Evolutionary conservation across 2,888 invertebrate genomes (phyloP), one percentile per base, ranked within the genome.

Genomic region (Acronicta aceris): DNA sequence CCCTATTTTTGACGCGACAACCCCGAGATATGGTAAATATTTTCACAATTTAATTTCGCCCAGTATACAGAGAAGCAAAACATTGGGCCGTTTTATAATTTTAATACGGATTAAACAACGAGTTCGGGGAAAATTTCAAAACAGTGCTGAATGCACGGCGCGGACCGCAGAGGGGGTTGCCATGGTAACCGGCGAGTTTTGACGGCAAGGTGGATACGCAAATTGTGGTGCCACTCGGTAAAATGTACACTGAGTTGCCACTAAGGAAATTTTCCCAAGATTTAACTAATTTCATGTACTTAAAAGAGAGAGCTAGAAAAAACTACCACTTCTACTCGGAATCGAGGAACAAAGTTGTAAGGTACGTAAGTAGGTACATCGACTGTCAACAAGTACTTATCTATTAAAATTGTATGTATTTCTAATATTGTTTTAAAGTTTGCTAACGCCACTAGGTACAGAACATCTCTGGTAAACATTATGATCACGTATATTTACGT

Each of bases 131-230:
- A 89, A 89, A 89, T 91, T 91, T 84, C 84, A 85, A 89, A 92
- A 91, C 89, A 88, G 85, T 84, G 82, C 88, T 82, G 86, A 86
- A 84, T 84, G 87, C 83, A 86, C 80, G 85, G 81, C 71, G 82
- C 76, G 83, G 83, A 86, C 89, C 88, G 70, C 88, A 86, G 79
- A 87, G 93, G 94, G 93, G 71, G 93, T 93, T 93, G 87, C 93
- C 76, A 93, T 92, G 89, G 87, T 71, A 83, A 94, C 93, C 77
- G 76, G 81, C 74, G 85, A 89, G 84, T 89, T 90, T 85, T 90
- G 90, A 89, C 88, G 85, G 83, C 77, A 85, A 89, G 89, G 90
- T 89, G 81, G 75, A 84, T 83, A 81, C 83, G 86, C 85, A 87
- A 90, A 89, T 89, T 87, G 83, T 83, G 81, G 78, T 78, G 78